These are phyloP conservation scores for Heloderma charlesbogerti DNA, from an alignment of 2,113 vertebrate genomes.

Conservation along the genomic window DNA sequence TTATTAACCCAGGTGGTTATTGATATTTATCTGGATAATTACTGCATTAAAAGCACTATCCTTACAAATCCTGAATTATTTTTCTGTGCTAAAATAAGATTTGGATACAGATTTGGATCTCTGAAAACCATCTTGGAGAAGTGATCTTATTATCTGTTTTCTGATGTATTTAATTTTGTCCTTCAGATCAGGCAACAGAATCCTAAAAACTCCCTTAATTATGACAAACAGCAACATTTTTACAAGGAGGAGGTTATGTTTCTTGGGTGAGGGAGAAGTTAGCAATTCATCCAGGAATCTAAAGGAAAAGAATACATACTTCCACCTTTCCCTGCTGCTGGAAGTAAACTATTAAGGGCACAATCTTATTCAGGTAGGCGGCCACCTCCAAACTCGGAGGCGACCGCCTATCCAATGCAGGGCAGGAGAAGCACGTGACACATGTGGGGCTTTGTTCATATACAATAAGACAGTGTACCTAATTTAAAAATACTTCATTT, in stretches of 20 bases:
- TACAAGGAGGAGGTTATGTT: too few species aligned
- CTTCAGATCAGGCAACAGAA: conserved; percentile 30
- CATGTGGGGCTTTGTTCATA: neutral
- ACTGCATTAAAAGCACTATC: conserved; percentile 17
- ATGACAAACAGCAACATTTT: neutral
- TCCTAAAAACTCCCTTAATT: conserved; percentile 13
- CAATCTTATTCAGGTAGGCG: too few species aligned
- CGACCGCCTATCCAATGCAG: too few species aligned
- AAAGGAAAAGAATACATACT: conserved; percentile 6
- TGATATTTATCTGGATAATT: neutral
- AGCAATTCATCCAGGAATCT: neutral
- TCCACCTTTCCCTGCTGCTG: neutral
- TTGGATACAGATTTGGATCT: conserved; percentile 31
- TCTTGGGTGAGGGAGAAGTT: neutral
- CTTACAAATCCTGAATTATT: neutral
- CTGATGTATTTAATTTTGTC: conserved; percentile 42
- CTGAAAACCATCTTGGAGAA: conserved; percentile 39
- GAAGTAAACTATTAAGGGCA: neutral
- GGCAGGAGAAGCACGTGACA: too few species aligned
- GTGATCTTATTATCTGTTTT: conserved; percentile 1
- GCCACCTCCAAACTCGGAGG: too few species aligned
- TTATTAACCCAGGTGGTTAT: too few species aligned
- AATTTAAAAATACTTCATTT: neutral
- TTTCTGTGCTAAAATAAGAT: neutral
- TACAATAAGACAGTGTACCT: neutral